These are phyloP conservation scores for Penaeus chinensis DNA, from an alignment of 1,140 invertebrate genomes.

Conservation along the genomic window DNA sequence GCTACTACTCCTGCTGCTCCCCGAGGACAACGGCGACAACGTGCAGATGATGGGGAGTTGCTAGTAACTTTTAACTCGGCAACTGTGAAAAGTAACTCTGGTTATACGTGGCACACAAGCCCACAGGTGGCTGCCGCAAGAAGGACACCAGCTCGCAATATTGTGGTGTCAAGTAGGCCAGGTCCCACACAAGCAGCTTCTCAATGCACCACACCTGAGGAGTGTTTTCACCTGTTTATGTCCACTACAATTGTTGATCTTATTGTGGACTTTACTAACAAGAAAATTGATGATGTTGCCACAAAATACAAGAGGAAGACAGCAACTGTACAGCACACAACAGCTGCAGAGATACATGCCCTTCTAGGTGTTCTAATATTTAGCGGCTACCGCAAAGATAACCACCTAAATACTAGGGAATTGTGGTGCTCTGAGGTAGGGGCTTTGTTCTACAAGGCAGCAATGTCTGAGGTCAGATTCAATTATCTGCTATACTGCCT, in stretches of 20 bases:
- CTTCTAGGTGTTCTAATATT: conserved; percentile 40
- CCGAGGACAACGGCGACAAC: too few species aligned
- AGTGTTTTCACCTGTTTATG: conserved; percentile 32
- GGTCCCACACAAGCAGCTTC: too few species aligned
- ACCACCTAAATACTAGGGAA: conserved; percentile 28
- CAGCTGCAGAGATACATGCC: conserved; percentile 41
- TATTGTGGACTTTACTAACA: conserved; percentile 38
- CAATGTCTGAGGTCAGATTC: conserved; percentile 43
- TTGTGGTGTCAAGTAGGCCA: too few species aligned
- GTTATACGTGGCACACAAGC: too few species aligned
- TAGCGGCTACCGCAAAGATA: conserved; percentile 35
- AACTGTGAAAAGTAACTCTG: too few species aligned
- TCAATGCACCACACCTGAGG: conserved; percentile 23
- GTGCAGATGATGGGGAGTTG: too few species aligned
- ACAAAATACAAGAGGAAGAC: conserved; percentile 18
- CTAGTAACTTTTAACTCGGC: too few species aligned
- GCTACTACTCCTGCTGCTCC: too few species aligned
- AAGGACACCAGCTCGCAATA: too few species aligned
- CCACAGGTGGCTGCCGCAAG: too few species aligned
- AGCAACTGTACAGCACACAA: not conserved
- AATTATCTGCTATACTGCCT: conserved; percentile 28
- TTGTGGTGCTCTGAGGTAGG: conserved; percentile 42
- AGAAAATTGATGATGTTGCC: conserved; percentile 23
- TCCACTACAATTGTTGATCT: conserved; percentile 7
- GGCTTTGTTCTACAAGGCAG: conserved; percentile 29